A percentile compares a stretch with the other conserved stretches of the same genome.
Conservation (phyloP, 2,113 vertebrate species). For the Myiozetetes cayanensis region DNA sequence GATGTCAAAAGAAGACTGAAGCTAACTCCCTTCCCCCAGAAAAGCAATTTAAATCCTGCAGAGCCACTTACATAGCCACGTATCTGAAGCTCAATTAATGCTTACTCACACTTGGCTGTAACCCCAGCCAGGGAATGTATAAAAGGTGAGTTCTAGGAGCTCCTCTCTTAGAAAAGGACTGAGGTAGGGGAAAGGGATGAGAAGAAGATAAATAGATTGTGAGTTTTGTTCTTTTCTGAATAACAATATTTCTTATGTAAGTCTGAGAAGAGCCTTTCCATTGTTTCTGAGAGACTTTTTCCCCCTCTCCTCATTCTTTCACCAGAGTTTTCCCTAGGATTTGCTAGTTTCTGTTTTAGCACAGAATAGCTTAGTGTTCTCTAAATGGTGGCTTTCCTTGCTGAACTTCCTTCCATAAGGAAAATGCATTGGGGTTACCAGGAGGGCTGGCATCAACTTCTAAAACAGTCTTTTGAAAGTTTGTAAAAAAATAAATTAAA, state of each 20-base stretch:
- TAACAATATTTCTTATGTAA: not conserved
- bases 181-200: not conserved
- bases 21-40: fast-evolving
- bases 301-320: not conserved
- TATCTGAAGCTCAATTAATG: not conserved
- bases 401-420: constrained; percentile 39
- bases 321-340: not conserved
- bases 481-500: not conserved
- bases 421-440: constrained; percentile 3
- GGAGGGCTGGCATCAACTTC: constrained; percentile 22
- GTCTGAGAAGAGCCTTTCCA: not conserved
- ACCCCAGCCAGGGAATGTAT: not conserved
- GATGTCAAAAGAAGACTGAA: not conserved
- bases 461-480: not conserved
- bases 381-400: constrained; percentile 71
- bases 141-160: not conserved
- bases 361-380: constrained; percentile 49
- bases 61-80: not conserved
- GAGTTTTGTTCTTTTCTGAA: not conserved
- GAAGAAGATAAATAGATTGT: not conserved
- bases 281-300: not conserved
- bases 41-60: not conserved
- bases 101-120: not conserved
- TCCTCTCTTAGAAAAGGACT: not conserved
- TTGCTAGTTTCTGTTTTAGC: not conserved